Percentiles rank a stretch among this genome's conserved stretches.
phyloP scores from a whole-genome alignment of 2,113 vertebrate genomes.

The Andinoacara biseriatus region DNA sequence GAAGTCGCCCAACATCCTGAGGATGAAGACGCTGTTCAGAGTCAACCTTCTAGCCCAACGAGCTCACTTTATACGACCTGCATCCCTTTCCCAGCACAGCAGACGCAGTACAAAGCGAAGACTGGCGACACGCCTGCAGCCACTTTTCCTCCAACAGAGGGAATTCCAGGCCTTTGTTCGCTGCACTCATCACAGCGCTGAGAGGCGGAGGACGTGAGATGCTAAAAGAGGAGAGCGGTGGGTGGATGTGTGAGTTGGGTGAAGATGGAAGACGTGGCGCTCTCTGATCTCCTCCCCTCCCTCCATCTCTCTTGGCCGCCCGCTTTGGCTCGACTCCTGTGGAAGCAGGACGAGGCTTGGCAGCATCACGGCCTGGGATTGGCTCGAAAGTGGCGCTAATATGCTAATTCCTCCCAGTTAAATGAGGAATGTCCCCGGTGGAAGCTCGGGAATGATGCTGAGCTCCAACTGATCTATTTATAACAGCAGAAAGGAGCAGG shows the following conservation, averaged over 20 bases:
- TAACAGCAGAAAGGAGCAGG: conserved; percentile 18
- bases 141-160: neutral
- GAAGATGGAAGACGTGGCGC: conserved; percentile 8
- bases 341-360: conserved; percentile 41
- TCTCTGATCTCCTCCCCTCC: conserved; percentile 31
- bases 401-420: conserved; percentile 47
- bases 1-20: neutral
- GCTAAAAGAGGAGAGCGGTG: conserved; percentile 26
- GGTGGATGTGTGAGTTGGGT: conserved; percentile 13
- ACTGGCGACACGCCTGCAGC: neutral
- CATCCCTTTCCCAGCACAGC: neutral
- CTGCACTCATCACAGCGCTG: conserved; percentile 6
- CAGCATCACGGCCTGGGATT: conserved; percentile 26
- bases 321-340: conserved; percentile 33
- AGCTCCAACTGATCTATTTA: conserved; percentile 53
- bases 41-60: neutral
- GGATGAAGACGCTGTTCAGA: neutral
- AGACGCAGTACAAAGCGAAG: neutral
- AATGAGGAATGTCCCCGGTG: conserved; percentile 53
- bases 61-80: neutral
- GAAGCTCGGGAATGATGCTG: conserved; percentile 14
- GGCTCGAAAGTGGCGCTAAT: conserved; percentile 56
- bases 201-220: neutral
- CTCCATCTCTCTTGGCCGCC: conserved; percentile 26
- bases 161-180: conserved; percentile 24